Conservation (phyloP, 2,888 invertebrate species). For the Lissonota sp. region DNA sequence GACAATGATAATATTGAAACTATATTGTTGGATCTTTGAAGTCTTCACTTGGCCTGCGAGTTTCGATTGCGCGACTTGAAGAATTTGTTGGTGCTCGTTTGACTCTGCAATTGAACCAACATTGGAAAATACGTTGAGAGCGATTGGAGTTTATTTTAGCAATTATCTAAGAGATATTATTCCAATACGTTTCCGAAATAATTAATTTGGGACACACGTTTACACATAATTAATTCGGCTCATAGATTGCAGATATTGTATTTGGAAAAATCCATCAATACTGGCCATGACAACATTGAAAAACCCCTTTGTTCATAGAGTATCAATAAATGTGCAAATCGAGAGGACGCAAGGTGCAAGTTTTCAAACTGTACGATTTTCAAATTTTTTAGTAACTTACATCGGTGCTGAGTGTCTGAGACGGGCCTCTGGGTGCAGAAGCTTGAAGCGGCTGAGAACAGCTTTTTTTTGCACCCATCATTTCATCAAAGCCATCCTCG, state of each 20-base stretch:
- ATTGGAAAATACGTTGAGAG: too few relatives aligned
- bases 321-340: background rate
- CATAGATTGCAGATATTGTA: too few relatives aligned
- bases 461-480: conserved; percentile 22
- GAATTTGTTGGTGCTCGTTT: conserved; percentile 44
- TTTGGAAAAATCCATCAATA: too few relatives aligned
- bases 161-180: background rate
- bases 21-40: background rate
- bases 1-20: too few relatives aligned
- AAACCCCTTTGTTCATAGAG: background rate
- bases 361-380: background rate
- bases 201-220: too few relatives aligned
- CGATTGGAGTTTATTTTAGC: too few relatives aligned
- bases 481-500: conserved; percentile 32
- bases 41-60: conserved; percentile 33
- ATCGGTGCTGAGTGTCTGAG: conserved; percentile 29
- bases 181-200: background rate
- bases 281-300: too few relatives aligned
- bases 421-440: background rate
- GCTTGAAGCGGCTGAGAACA: conserved; percentile 39
- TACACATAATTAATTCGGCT: too few relatives aligned
- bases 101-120: conserved; percentile 24
- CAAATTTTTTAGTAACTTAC: conserved; percentile 24
- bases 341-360: background rate
- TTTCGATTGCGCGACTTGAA: conserved; percentile 52